These are phyloP conservation scores for Caenorhabditis auriculariae DNA, from an alignment of 2,888 invertebrate species.

Conservation along the genomic window DNA sequence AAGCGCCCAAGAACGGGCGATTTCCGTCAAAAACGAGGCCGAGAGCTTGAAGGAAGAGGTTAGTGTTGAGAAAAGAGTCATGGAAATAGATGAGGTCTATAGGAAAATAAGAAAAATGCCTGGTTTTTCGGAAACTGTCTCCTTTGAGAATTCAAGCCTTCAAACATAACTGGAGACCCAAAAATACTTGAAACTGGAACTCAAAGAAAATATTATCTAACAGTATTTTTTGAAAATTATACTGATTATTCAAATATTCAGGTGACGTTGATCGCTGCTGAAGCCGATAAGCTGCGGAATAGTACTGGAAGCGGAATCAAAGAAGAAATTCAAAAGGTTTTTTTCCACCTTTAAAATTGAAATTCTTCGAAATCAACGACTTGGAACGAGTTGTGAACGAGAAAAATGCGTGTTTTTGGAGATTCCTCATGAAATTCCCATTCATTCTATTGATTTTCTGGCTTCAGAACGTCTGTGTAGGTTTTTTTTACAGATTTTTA, in stretches of 20 bases:
- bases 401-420: neutral
- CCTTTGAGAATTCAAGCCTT: too few species aligned
- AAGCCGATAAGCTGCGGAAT: conserved; percentile 43
- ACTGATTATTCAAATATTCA: too few species aligned
- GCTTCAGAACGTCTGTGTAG: too few species aligned
- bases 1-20: conserved; percentile 33
- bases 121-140: conserved; percentile 2
- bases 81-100: neutral
- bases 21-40: conserved; percentile 19
- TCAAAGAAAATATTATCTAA: too few species aligned
- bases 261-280: conserved; percentile 28
- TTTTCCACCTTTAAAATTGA: too few species aligned
- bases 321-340: conserved; percentile 43
- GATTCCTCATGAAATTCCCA: neutral
- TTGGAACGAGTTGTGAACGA: conserved; percentile 3
- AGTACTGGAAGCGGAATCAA: conserved; percentile 44
- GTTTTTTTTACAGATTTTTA: too few species aligned
- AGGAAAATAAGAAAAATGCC: neutral
- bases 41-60: conserved; percentile 12
- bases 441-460: neutral
- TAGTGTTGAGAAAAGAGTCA: neutral
- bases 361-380: too few species aligned
- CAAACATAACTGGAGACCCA: too few species aligned
- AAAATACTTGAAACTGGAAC: too few species aligned
- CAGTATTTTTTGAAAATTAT: too few species aligned